Conservation (phyloP, 92 coral and sea anemone species). For the Parazoanthus swiftii region DNA sequence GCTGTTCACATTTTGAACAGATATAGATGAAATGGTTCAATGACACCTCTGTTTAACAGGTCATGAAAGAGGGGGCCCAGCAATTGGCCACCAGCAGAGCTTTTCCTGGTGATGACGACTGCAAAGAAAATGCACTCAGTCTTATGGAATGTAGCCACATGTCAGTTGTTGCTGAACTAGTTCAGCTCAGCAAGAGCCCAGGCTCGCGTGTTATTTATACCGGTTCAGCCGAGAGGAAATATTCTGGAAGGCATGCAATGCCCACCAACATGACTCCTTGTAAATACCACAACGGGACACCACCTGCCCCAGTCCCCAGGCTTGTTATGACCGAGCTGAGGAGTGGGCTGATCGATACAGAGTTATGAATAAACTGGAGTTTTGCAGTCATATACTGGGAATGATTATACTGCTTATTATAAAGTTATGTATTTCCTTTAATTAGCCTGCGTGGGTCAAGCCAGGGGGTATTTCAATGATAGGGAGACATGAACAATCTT, state of each 20-base stretch:
- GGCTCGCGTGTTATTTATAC: constrained; percentile 42
- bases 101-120: constrained; percentile 19
- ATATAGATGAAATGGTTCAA: neutral
- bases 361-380: constrained; percentile 36
- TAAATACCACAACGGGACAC: constrained; percentile 74
- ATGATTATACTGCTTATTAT: too few relatives aligned
- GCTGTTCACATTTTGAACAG: neutral
- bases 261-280: constrained; percentile 70
- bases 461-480: too few relatives aligned
- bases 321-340: constrained; percentile 51
- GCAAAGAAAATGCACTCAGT: constrained; percentile 10
- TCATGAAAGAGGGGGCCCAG: constrained; percentile 28
- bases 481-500: too few relatives aligned
- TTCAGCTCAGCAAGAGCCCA: constrained; percentile 3
- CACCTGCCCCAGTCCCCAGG: constrained; percentile 62
- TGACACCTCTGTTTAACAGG: constrained; percentile 36
- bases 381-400: neutral
- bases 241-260: neutral
- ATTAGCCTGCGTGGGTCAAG: too few relatives aligned
- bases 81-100: neutral
- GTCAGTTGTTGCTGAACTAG: constrained; percentile 58
- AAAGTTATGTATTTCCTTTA: too few relatives aligned
- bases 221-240: constrained; percentile 53
- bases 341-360: constrained; percentile 65
- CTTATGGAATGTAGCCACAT: constrained; percentile 56